Conservation (phyloP, 92 coral and sea anemone species). For the Palythoa grandis region DNA sequence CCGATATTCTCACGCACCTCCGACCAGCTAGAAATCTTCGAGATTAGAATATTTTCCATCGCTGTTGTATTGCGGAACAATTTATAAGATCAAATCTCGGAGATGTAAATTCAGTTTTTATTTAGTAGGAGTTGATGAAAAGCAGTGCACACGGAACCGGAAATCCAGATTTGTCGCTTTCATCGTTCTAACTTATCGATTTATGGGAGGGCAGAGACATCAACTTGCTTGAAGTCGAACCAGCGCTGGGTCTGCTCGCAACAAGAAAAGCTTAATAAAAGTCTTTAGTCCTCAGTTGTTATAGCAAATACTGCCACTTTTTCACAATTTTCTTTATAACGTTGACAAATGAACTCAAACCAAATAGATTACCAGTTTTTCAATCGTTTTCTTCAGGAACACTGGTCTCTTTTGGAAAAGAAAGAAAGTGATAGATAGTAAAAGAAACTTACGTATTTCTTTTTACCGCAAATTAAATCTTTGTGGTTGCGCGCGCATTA, state of each 20-base stretch:
- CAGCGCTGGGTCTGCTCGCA: background rate
- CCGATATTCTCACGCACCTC: constrained; percentile 59
- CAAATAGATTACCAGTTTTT: background rate
- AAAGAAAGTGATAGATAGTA: background rate
- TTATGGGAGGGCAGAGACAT: background rate
- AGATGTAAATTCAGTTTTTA: too few species aligned
- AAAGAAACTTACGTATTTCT: background rate
- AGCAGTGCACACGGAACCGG: too few species aligned
- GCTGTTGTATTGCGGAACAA: background rate
- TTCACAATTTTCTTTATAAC: background rate
- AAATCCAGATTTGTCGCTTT: too few species aligned
- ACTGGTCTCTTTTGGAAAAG: background rate
- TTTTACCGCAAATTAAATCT: background rate
- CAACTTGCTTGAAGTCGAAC: background rate
- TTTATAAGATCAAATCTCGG: background rate
- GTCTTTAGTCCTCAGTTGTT: background rate
- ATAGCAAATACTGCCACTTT: too few species aligned
- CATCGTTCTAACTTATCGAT: background rate
- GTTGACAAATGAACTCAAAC: background rate
- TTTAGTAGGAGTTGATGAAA: too few species aligned
- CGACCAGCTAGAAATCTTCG: constrained; percentile 77
- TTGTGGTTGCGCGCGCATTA: constrained; percentile 28
- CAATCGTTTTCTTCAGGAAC: background rate
- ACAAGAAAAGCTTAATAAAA: background rate
- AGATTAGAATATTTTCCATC: constrained; percentile 33